Evolutionary conservation across 2,797 vertebrate genomes (phyloP).

Genomic region (Enteromius argenteus): DNA sequence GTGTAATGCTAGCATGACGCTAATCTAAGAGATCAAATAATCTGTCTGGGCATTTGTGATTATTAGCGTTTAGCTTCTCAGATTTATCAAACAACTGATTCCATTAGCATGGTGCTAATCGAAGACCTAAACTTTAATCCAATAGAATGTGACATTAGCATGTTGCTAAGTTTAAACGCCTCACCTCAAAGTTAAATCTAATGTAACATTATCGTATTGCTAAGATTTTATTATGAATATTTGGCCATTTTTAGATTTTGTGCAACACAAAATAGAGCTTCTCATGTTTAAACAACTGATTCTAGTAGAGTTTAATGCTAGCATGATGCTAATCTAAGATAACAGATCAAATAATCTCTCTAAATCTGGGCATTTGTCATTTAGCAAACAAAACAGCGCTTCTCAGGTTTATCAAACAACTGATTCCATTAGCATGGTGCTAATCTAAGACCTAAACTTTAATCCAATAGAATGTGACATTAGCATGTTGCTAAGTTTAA

Average conservation of each 20-base stretch:
- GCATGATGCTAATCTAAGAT: neutral
- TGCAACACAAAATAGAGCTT: neutral
- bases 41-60: neutral
- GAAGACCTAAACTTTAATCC: neutral
- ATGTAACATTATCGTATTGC: neutral
- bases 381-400: too few species aligned
- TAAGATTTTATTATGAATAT: neutral
- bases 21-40: neutral
- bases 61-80: neutral
- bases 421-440: neutral
- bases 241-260: neutral
- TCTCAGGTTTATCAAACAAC: neutral
- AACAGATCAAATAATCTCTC: neutral
- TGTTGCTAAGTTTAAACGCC: neutral
- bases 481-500: neutral
- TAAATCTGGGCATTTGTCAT: neutral
- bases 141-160: neutral
- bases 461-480: neutral
- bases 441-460: neutral
- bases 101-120: neutral
- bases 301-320: neutral
- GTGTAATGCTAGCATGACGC: neutral
- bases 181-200: neutral
- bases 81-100: neutral
- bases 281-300: neutral